phyloP scores from a whole-genome alignment of 1,140 invertebrate genomes.

The Wasmannia auropunctata region DNA sequence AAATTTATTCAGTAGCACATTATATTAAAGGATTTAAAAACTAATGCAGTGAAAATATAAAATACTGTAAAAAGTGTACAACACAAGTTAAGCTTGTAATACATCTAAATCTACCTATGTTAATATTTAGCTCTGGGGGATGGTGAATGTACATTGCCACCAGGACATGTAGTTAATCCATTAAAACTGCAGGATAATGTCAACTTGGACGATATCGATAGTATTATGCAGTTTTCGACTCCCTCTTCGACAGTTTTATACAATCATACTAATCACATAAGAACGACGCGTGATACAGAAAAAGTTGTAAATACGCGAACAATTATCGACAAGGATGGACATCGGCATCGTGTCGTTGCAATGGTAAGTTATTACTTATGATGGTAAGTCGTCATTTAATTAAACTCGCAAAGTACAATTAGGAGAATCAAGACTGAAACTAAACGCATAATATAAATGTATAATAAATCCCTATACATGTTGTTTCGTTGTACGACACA shows the following conservation, averaged over 20 bases:
- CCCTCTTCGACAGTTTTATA: conserved; percentile 56
- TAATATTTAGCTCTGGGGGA: conserved; percentile 78
- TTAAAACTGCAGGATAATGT: conserved; percentile 87
- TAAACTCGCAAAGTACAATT: neutral
- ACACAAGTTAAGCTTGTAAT: conserved; percentile 67
- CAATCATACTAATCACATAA: conserved; percentile 80
- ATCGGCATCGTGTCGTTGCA: conserved; percentile 90
- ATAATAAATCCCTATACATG: neutral
- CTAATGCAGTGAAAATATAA: conserved; percentile 19
- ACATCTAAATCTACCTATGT: neutral
- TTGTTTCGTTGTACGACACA: neutral
- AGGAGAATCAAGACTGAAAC: neutral
- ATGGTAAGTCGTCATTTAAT: neutral
- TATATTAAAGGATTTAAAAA: conserved; percentile 25
- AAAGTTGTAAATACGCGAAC: conserved; percentile 90
- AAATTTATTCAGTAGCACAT: neutral
- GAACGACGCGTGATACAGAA: conserved; percentile 89
- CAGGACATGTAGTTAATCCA: conserved; percentile 89
- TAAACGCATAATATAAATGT: neutral
- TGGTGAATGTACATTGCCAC: conserved; percentile 88
- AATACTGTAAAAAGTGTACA: neutral
- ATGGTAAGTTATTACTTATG: conserved; percentile 86
- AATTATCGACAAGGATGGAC: conserved; percentile 89
- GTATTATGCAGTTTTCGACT: conserved; percentile 70
- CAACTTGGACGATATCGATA: conserved; percentile 84